These are phyloP conservation scores for Lasioglossum vierecki DNA, from an alignment of 2,888 invertebrate species.

Conservation along the genomic window DNA sequence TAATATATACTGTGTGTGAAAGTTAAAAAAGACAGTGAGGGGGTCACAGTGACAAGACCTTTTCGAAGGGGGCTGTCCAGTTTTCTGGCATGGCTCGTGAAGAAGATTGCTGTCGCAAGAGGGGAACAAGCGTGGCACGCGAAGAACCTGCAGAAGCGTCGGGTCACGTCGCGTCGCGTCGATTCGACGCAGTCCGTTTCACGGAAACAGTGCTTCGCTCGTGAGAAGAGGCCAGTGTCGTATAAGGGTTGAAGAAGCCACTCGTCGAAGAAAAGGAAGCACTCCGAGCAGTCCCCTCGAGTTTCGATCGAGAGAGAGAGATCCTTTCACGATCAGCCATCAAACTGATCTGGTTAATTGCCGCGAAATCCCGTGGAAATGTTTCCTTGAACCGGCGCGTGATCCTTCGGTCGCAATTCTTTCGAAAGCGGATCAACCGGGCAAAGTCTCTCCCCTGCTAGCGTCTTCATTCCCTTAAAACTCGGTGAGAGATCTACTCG, in stretches of 20 bases:
- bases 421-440: not conserved
- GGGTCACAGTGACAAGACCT: too few relatives aligned
- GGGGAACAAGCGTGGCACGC: not conserved
- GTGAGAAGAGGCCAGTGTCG: not conserved
- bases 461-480: not conserved
- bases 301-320: constrained; percentile 4
- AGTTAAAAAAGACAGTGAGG: too few relatives aligned
- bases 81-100: not conserved
- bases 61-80: too few relatives aligned
- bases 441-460: not conserved
- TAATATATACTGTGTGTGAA: too few relatives aligned
- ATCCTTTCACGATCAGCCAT: not conserved
- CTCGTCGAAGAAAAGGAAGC: not conserved
- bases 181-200: constrained; percentile 11
- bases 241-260: not conserved
- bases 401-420: not conserved
- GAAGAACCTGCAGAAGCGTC: not conserved
- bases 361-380: not conserved
- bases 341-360: not conserved
- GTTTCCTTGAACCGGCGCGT: not conserved
- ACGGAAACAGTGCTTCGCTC: not conserved
- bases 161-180: constrained; percentile 1
- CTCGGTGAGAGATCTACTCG: not conserved
- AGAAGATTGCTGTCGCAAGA: not conserved
- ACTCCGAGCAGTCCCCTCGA: not conserved